A percentile compares a stretch with the other conserved stretches of the same genome.
phyloP scores from a whole-genome alignment of 2,113 vertebrate genomes.

The Motacilla alba region DNA sequence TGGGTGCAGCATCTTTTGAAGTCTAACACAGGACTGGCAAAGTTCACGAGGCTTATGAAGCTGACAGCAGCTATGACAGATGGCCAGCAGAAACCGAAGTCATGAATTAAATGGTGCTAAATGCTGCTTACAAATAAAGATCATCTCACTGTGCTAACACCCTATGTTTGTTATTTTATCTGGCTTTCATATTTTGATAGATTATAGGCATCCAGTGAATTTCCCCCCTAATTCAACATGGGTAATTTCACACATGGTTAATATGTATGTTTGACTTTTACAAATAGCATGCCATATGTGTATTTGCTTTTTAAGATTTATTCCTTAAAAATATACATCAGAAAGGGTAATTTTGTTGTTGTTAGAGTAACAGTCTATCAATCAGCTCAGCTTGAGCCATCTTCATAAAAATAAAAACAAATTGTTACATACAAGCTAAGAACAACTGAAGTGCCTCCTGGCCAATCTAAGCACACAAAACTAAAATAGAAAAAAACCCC shows the following conservation, averaged over 20 bases:
- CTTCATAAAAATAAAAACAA: neutral
- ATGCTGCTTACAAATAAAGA: slow-evolving; percentile 1
- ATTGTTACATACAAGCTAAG: neutral
- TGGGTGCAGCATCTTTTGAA: neutral
- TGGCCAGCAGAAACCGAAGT: slow-evolving; percentile 2
- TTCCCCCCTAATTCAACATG: neutral
- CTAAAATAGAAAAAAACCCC: neutral
- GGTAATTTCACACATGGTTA: neutral
- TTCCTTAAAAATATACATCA: neutral
- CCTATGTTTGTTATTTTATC: neutral
- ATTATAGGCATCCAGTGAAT: neutral
- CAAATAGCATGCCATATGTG: neutral
- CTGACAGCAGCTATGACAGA: slow-evolving; percentile 38
- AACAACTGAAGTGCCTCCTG: neutral
- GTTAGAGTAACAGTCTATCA: neutral
- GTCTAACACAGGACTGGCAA: slow-evolving; percentile 19
- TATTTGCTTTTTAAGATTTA: neutral
- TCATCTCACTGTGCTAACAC: neutral
- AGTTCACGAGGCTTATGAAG: neutral
- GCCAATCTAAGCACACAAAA: neutral
- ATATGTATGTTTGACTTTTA: neutral
- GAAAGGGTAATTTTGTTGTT: neutral
- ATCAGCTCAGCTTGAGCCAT: neutral
- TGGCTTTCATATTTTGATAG: neutral
- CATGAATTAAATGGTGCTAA: slow-evolving; percentile 27